Conservation (phyloP, 2,797 vertebrate genomes). For the Chromis chromis region DNA sequence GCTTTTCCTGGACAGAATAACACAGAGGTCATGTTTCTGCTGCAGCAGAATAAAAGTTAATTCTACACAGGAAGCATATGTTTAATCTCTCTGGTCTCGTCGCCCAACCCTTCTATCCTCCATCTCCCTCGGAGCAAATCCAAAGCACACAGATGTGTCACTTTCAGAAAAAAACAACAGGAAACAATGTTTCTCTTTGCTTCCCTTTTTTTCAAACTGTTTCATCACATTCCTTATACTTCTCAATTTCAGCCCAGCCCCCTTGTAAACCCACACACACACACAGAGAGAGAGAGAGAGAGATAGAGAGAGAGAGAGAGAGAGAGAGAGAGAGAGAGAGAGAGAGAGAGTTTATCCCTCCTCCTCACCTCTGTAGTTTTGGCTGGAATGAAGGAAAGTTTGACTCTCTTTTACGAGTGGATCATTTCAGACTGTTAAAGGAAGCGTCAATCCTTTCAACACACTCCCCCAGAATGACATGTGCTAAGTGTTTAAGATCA, state of each 20-base stretch:
- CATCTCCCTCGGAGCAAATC: background rate
- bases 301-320: too few relatives aligned
- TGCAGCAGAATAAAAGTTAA: background rate
- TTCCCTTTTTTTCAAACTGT: conserved; percentile 1
- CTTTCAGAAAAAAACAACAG: conserved; percentile 5
- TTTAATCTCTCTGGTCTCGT: background rate
- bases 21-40: background rate
- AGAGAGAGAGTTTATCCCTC: too few relatives aligned
- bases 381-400: conserved; percentile 1
- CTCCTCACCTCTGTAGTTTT: background rate
- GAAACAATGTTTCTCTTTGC: conserved; percentile 1
- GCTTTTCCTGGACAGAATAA: background rate
- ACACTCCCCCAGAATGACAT: too few relatives aligned
- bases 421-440: conserved; percentile 6
- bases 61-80: background rate
- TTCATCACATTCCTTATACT: conserved; percentile 38
- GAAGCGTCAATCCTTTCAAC: too few relatives aligned
- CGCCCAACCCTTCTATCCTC: background rate
- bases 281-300: too few relatives aligned
- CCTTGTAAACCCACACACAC: background rate
- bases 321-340: too few relatives aligned
- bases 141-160: conserved; percentile 1
- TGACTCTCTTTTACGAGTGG: conserved; percentile 16
- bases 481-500: too few relatives aligned
- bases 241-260: conserved; percentile 21